Conservation (phyloP, 2,888 invertebrate genomes). For the Trichopria drosophilae region DNA sequence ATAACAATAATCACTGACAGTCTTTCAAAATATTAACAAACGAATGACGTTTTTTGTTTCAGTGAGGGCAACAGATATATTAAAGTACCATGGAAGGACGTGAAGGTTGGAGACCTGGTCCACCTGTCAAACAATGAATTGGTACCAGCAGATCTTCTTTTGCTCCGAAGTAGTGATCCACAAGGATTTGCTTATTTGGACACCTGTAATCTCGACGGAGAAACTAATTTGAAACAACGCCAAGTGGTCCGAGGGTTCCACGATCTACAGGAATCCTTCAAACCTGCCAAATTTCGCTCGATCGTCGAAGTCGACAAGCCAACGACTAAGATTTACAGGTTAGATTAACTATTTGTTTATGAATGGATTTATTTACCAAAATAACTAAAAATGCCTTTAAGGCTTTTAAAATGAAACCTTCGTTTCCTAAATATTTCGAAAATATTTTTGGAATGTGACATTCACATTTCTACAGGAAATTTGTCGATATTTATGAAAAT, state of each 20-base stretch:
- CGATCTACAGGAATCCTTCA: slow-evolving; percentile 74
- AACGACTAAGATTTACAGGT: slow-evolving; percentile 90
- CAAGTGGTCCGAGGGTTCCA: slow-evolving; percentile 78
- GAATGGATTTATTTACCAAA: too few species aligned
- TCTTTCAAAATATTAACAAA: neutral
- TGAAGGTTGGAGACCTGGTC: slow-evolving; percentile 90
- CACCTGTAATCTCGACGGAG: slow-evolving; percentile 95
- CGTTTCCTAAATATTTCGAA: too few species aligned
- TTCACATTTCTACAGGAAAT: too few species aligned
- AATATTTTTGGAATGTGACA: too few species aligned
- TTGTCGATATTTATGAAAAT: too few species aligned
- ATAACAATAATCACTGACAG: too few species aligned
- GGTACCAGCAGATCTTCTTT: slow-evolving; percentile 92
- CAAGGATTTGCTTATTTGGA: slow-evolving; percentile 91
- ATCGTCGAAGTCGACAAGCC: slow-evolving; percentile 91
- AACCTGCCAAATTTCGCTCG: slow-evolving; percentile 79
- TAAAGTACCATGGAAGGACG: slow-evolving; percentile 85
- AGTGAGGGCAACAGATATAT: slow-evolving; percentile 82
- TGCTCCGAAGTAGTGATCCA: slow-evolving; percentile 85
- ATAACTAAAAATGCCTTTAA: too few species aligned
- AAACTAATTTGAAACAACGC: slow-evolving; percentile 92
- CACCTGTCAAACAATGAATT: slow-evolving; percentile 96
- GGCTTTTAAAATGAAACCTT: too few species aligned
- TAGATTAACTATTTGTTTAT: slow-evolving; percentile 25
- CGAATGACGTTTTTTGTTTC: slow-evolving; percentile 45